Evolutionary conservation across 2,888 invertebrate species (phyloP).

Genomic region (Julus scanicus): DNA sequence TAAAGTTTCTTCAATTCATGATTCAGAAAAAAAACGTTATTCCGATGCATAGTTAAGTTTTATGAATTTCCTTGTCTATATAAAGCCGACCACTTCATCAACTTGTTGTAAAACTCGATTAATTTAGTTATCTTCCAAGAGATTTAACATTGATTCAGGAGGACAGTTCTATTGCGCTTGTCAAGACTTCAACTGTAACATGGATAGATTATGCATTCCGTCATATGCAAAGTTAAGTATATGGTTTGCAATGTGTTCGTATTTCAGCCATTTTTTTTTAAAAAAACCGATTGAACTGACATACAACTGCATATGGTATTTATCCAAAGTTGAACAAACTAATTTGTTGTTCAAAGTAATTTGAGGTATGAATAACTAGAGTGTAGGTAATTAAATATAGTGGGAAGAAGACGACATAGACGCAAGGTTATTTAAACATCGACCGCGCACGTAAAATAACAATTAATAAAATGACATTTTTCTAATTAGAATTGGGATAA

Average conservation of each 20-base stretch:
- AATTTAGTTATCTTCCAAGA: constrained; percentile 1
- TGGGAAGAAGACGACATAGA: too few species aligned
- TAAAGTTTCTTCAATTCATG: background rate
- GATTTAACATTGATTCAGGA: background rate
- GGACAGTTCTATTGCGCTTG: background rate
- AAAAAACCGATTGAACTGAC: background rate
- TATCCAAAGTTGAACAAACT: too few species aligned
- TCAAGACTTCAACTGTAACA: too few species aligned
- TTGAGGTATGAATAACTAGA: too few species aligned
- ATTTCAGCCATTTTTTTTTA: background rate
- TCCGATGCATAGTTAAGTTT: background rate
- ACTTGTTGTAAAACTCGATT: background rate
- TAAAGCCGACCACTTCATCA: background rate
- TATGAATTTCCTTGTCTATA: background rate
- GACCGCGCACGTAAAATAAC: too few species aligned
- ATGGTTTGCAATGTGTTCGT: background rate
- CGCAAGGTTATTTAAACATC: too few species aligned
- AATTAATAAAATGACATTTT: too few species aligned
- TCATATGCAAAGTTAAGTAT: background rate
- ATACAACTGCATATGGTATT: background rate
- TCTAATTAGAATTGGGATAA: too few species aligned
- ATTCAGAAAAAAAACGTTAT: background rate
- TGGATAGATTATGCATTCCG: background rate
- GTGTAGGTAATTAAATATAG: too few species aligned
- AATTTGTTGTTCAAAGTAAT: too few species aligned